These are phyloP conservation scores for Paraescarpia echinospica DNA, from an alignment of 1,140 invertebrate species.

Conservation along the genomic window DNA sequence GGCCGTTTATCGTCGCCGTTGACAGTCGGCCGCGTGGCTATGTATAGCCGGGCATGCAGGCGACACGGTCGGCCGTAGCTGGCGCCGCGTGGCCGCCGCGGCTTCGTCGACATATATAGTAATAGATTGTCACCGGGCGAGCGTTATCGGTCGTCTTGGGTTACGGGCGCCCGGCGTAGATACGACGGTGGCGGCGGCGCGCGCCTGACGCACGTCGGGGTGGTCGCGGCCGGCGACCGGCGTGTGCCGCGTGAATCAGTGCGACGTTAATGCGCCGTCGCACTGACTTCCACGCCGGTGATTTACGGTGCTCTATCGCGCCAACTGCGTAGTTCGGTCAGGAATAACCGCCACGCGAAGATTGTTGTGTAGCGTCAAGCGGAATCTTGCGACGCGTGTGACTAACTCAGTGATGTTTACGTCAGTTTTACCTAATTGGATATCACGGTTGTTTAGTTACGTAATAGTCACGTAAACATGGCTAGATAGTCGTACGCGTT, in stretches of 20 bases:
- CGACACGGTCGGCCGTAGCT: background rate
- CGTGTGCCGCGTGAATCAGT: background rate
- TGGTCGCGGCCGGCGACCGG: background rate
- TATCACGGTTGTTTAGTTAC: background rate
- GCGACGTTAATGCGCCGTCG: background rate
- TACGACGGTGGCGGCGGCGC: background rate
- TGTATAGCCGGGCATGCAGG: background rate
- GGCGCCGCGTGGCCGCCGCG: background rate
- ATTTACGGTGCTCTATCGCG: background rate
- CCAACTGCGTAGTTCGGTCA: background rate
- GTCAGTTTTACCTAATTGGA: background rate
- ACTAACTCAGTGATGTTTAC: background rate
- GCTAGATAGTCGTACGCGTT: background rate
- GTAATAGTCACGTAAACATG: background rate
- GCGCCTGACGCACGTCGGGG: no score
- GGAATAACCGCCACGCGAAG: background rate
- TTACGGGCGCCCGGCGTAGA: background rate
- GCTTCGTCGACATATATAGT: background rate
- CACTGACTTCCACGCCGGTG: background rate
- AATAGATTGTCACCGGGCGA: background rate
- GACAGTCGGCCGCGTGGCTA: constrained; percentile 2
- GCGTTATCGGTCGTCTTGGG: background rate
- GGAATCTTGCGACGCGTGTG: background rate
- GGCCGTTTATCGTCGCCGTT: background rate
- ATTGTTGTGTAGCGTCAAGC: background rate